These are phyloP conservation scores for Callionymus lyra DNA, from an alignment of 2,113 vertebrate genomes.

Conservation along the genomic window DNA sequence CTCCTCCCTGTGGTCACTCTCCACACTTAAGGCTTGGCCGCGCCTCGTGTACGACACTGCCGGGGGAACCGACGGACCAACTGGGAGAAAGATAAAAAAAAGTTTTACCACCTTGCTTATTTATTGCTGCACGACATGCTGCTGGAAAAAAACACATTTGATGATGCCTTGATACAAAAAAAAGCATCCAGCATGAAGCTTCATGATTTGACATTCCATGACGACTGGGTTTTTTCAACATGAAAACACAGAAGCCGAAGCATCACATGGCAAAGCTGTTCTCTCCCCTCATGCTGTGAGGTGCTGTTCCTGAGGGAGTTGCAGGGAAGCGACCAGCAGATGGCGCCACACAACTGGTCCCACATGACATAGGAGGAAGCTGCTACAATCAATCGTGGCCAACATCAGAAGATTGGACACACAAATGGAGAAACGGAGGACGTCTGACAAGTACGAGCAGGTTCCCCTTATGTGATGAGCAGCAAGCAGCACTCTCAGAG, in stretches of 20 bases:
- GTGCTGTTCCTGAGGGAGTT: conserved; percentile 37
- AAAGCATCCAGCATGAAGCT: not conserved
- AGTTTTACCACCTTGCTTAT: not conserved
- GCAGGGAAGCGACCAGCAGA: conserved; percentile 49
- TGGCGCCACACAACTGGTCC: conserved; percentile 41
- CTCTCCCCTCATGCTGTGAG: conserved; percentile 51
- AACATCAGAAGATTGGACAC: conserved; percentile 5
- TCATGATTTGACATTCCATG: not conserved
- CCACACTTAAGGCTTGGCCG: conserved; percentile 86
- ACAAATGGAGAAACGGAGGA: not conserved
- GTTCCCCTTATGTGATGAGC: conserved; percentile 46
- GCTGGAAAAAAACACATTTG: no score
- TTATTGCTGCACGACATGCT: no score
- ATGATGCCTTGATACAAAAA: not conserved
- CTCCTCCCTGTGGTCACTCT: conserved; percentile 91
- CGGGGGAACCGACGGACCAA: conserved; percentile 86
- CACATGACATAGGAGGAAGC: conserved; percentile 45
- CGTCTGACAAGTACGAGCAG: conserved; percentile 23
- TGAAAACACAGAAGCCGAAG: conserved; percentile 24
- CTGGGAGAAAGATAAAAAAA: conserved; percentile 51
- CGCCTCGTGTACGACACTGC: conserved; percentile 89
- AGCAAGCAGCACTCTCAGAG: conserved; percentile 57
- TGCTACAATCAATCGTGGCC: conserved; percentile 28
- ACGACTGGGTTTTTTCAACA: conserved; percentile 6
- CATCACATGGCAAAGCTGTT: conserved; percentile 37